These are phyloP conservation scores for Trichopoda pennipes DNA, from an alignment of 2,888 invertebrate species.

Conservation along the genomic window DNA sequence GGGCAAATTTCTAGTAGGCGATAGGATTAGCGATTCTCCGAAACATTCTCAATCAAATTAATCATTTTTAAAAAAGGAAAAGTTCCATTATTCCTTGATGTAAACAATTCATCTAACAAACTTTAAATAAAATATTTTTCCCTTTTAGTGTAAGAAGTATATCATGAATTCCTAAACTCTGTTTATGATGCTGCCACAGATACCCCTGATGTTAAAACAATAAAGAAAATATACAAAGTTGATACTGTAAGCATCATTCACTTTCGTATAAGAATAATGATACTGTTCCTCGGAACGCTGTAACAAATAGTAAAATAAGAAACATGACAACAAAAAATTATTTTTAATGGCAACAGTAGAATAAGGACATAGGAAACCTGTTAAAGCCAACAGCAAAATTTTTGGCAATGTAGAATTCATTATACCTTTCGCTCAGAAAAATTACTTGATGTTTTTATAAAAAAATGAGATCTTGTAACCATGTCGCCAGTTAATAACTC, in stretches of 20 bases:
- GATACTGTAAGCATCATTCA: conserved; percentile 7
- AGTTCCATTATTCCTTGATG: no score
- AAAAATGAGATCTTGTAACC: no score
- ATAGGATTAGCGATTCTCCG: no score
- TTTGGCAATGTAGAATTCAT: neutral
- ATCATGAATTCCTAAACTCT: neutral
- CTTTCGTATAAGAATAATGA: conserved; percentile 3
- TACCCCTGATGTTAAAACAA: neutral
- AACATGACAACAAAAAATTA: neutral
- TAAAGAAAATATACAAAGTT: neutral
- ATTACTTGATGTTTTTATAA: no score
- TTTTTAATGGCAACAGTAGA: no score
- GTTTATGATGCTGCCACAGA: neutral
- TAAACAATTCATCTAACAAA: no score
- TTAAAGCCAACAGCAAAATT: neutral
- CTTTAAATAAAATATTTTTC: no score
- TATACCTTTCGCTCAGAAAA: neutral
- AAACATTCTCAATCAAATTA: no score
- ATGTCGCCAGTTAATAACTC: no score
- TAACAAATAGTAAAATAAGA: neutral
- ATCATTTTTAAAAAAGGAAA: no score
- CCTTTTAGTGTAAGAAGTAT: neutral
- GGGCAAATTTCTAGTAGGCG: no score
- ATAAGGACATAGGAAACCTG: neutral
- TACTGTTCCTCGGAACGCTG: conserved; percentile 1